phyloP scores from a whole-genome alignment of 2,888 invertebrate genomes.

The Leucoma salicis region DNA sequence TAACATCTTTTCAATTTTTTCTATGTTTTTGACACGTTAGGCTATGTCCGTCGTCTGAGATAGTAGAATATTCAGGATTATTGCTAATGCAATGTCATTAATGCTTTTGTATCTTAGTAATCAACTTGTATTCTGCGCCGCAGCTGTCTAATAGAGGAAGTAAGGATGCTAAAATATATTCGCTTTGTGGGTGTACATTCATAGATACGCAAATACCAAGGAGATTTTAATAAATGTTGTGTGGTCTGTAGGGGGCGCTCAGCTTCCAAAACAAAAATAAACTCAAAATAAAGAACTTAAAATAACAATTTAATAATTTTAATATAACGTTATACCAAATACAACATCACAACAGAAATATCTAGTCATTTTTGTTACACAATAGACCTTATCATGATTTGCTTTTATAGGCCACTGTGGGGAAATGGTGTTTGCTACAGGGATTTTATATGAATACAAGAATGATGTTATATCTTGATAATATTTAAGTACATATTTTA shows the following conservation, averaged over 20 bases:
- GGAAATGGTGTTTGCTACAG: conserved; percentile 9
- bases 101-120: conserved; percentile 38
- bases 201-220: conserved; percentile 56
- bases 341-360: conserved; percentile 33
- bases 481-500: conserved; percentile 14
- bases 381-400: conserved; percentile 1
- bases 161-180: conserved; percentile 43
- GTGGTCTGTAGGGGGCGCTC: conserved; percentile 37
- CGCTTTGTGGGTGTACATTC: conserved; percentile 69
- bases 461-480: conserved; percentile 8
- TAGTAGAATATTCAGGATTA: conserved; percentile 10
- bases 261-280: conserved; percentile 6
- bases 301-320: neutral
- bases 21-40: neutral
- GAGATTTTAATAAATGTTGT: conserved; percentile 48
- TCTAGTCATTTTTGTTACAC: conserved; percentile 35
- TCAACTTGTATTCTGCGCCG: conserved; percentile 15
- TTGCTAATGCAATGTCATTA: conserved; percentile 32
- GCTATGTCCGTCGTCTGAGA: neutral
- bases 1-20: neutral
- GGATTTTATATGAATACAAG: conserved; percentile 12
- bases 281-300: neutral
- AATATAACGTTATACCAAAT: neutral
- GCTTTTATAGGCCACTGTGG: conserved; percentile 3
- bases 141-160: conserved; percentile 31